Percentiles rank a stretch among this genome's conserved stretches.
Evolutionary conservation across 2,888 invertebrate genomes (phyloP).

Genomic region (Priocnemis perturbator): DNA sequence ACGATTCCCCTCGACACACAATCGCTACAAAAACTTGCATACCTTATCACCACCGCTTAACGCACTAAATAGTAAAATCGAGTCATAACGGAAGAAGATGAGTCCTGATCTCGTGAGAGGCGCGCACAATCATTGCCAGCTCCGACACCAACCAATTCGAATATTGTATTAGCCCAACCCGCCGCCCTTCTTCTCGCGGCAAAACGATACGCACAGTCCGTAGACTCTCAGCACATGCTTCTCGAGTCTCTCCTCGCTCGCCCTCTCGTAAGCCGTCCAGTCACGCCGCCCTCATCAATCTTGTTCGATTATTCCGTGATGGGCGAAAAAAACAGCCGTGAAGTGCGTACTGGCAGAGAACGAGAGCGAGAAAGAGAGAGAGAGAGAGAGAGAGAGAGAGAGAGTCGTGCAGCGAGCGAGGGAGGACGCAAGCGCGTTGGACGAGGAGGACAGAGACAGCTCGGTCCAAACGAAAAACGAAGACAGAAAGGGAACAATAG

Average conservation of each 20-base stretch:
- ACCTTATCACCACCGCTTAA: too few species aligned
- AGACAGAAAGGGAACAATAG: conserved; percentile 20
- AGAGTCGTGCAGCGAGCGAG: conserved; percentile 22
- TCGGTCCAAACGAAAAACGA: conserved; percentile 8
- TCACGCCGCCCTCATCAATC: conserved; percentile 74
- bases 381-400: conserved; percentile 19
- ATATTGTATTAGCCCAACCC: conserved; percentile 8
- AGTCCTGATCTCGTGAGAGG: neutral
- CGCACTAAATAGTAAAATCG: too few species aligned
- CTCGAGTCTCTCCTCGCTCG: neutral
- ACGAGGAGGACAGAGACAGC: neutral
- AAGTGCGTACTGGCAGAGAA: conserved; percentile 11
- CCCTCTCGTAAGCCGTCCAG: conserved; percentile 49
- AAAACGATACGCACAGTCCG: conserved; percentile 16
- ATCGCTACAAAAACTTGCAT: too few species aligned
- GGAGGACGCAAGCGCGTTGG: neutral
- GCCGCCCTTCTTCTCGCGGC: conserved; percentile 16
- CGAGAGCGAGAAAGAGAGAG: conserved; percentile 22
- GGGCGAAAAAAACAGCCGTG: conserved; percentile 65
- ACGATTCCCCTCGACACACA: too few species aligned
- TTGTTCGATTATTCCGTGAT: conserved; percentile 75
- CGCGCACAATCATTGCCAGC: neutral
- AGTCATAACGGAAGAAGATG: too few species aligned
- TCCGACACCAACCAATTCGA: neutral
- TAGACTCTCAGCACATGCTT: conserved; percentile 5